Evolutionary conservation across 1,140 invertebrate species (phyloP).

Genomic region (Drosophila navojoa): DNA sequence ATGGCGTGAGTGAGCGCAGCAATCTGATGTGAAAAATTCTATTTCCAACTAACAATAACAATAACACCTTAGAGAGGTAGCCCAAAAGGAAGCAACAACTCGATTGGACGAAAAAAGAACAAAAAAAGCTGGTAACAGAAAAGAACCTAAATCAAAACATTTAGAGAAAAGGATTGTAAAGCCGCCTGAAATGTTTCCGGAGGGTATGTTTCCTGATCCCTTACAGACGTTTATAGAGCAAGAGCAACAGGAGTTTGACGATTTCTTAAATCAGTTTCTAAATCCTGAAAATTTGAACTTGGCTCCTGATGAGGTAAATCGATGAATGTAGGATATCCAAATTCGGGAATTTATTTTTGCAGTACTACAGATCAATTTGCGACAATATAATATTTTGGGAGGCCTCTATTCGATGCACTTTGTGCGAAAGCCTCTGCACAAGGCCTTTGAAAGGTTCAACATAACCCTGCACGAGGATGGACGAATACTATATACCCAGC

Average conservation of each 20-base stretch:
- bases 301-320: constrained; percentile 47
- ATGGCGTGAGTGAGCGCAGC: constrained; percentile 19
- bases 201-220: constrained; percentile 61
- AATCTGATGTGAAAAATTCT: not conserved
- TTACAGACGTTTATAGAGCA: constrained; percentile 43
- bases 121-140: too few species aligned
- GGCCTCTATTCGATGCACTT: constrained; percentile 61
- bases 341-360: not conserved
- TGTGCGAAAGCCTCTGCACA: constrained; percentile 55
- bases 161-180: constrained; percentile 4
- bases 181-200: constrained; percentile 43
- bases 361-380: constrained; percentile 62
- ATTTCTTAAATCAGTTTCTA: constrained; percentile 51
- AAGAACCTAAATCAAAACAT: too few species aligned
- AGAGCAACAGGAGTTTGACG: constrained; percentile 41
- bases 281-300: constrained; percentile 47
- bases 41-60: not conserved
- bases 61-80: not conserved
- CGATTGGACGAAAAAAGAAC: too few species aligned
- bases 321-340: not conserved
- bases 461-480: constrained; percentile 63
- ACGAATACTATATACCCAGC: constrained; percentile 29
- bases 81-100: too few species aligned
- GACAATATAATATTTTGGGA: constrained; percentile 60
- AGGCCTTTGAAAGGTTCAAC: constrained; percentile 53